Percentiles rank a stretch among this genome's conserved stretches.
phyloP scores from a whole-genome alignment of 2,888 invertebrate genomes.

The Tipula helvola region DNA sequence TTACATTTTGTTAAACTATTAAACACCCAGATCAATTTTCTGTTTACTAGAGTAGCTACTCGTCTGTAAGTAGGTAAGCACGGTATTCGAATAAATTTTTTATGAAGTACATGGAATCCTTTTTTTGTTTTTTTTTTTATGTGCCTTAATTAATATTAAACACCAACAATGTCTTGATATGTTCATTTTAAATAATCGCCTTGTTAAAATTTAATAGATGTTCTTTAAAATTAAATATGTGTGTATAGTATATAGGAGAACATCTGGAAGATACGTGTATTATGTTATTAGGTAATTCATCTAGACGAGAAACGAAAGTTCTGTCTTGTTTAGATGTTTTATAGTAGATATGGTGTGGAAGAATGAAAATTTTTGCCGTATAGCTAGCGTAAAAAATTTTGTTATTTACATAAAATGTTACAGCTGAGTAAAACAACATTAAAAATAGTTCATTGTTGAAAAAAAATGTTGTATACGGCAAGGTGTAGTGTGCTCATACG shows the following conservation, averaged over 20 bases:
- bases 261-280: neutral
- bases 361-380: neutral
- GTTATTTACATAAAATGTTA: neutral
- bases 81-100: neutral
- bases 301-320: neutral
- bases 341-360: neutral
- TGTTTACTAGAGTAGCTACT: neutral
- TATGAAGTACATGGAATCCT: neutral
- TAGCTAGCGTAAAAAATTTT: neutral
- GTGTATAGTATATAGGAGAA: neutral
- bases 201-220: neutral
- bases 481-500: too few species aligned
- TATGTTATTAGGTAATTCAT: too few species aligned
- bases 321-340: neutral
- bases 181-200: neutral
- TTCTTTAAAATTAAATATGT: neutral
- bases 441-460: too few species aligned
- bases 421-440: too few species aligned
- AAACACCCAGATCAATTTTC: neutral
- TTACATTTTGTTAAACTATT: neutral
- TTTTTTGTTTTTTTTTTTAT: neutral
- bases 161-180: neutral
- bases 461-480: too few species aligned
- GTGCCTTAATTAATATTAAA: neutral
- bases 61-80: too few species aligned